Base-by-base conservation (phyloP, 2,888 invertebrate genomes). In the Cynaeus angustus region DNA sequence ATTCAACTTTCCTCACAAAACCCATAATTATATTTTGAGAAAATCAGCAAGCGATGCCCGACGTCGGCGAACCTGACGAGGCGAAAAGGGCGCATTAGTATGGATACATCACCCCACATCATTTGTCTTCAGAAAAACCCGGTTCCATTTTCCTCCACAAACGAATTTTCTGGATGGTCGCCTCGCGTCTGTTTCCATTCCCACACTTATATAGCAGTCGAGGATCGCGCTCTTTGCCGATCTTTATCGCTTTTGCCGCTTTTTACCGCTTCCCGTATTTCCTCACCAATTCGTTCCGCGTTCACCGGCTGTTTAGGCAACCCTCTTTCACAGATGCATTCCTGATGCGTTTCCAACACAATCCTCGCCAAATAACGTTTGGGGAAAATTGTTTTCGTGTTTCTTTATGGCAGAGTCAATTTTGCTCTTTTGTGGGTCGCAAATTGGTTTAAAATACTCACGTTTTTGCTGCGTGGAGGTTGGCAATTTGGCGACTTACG, bases 91-190 rank as follows among this genome's bases (percentile, higher is more conserved):
- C 59, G 78, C 80, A 81, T 81, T 82, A 83, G 82, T 80, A 81
- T 82, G 82, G 82, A 81, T 82, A 81, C 79, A 79, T 80, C 80
- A 79, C 80, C 81, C 79, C 79, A 82, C 83, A 84, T 85, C 84
- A 84, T 85, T 85, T 85, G 85, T 85, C 85, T 85, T 83, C 80
- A 81, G 83, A 83, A 84, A 84, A 84, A 84, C 82, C 83, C 82
- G 80, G 82, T 82, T 82, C 84, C 84, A 84, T 84, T 85, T 84
- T 84, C 83, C 82, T 82, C 82, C 80, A 85, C 85, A 85, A 85
- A 85, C 85, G 85, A 85, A 85, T 85, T 85, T 85, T 85, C 84
- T 82, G 81, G 81, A 75, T 83, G 83, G 83, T 76, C 82, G 83
- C 82, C 72, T 77, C 75, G 74, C 82, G 81, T 79, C 82, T 83